phyloP scores from a whole-genome alignment of 2,113 vertebrate species.

The Osmerus eperlanus region DNA sequence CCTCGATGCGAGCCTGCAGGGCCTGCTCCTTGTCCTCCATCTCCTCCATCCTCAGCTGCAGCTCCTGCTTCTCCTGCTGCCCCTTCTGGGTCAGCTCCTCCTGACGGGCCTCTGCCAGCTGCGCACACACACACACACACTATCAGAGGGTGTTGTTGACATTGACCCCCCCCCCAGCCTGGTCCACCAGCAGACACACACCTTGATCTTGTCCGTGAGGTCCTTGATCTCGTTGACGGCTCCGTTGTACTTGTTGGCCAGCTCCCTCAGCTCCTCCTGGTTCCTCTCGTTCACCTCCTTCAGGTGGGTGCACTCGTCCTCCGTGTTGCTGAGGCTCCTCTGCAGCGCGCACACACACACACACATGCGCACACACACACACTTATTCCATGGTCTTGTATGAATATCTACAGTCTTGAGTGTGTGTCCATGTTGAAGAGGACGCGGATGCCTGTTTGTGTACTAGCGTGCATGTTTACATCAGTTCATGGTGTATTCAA shows the following conservation, averaged over 20 bases:
- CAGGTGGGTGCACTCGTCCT: constrained; percentile 98
- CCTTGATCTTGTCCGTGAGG: constrained; percentile 96
- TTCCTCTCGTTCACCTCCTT: constrained; percentile 96
- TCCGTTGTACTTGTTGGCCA: constrained; percentile 96
- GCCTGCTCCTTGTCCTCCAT: constrained; percentile 99
- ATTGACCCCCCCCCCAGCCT: neutral
- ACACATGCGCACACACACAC: neutral
- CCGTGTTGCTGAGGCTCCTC: constrained; percentile 95
- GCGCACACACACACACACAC: constrained; percentile 13
- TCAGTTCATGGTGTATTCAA: neutral
- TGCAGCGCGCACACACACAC: constrained; percentile 47
- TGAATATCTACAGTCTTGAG: neutral
- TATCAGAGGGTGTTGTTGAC: too few relatives aligned
- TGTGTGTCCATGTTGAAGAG: neutral
- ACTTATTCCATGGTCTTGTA: neutral
- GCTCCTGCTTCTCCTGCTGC: constrained; percentile 86
- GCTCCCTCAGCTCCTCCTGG: constrained; percentile 93
- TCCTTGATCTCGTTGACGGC: constrained; percentile 97
- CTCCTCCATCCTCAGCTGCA: constrained; percentile 91
- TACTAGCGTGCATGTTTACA: neutral
- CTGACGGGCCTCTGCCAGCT: constrained; percentile 89
- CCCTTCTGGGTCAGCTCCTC: constrained; percentile 95
- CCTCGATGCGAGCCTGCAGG: constrained; percentile 96
- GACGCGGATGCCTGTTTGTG: neutral
- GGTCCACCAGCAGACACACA: constrained; percentile 43